Evolutionary conservation across 2,888 invertebrate species (phyloP).

Genomic region (Microplitis manilae): DNA sequence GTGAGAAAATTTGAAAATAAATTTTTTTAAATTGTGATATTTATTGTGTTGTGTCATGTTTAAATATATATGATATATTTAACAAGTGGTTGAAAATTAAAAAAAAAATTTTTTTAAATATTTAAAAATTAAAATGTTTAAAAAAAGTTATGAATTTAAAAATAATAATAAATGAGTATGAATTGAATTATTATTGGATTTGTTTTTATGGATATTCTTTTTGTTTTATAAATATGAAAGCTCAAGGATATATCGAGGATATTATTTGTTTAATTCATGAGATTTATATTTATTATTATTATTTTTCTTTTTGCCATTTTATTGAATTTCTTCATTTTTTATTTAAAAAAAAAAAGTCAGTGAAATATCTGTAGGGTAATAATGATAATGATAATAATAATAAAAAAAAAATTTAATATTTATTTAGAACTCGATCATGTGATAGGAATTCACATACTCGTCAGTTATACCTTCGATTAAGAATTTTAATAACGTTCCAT

Average conservation of each 20-base stretch:
- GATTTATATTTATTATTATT: background rate
- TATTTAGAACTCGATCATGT: background rate
- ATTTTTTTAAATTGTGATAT: too few relatives aligned
- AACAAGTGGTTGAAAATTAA: too few relatives aligned
- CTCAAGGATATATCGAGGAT: slow-evolving; percentile 15
- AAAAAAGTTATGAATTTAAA: too few relatives aligned
- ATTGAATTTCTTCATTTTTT: background rate
- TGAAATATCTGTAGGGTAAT: background rate
- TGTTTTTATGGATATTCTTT: background rate
- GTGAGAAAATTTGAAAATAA: too few relatives aligned
- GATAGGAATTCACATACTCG: slow-evolving; percentile 25
- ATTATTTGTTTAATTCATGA: background rate
- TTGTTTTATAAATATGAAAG: background rate
- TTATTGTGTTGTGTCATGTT: too few relatives aligned
- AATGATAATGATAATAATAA: too few relatives aligned
- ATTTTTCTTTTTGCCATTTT: background rate
- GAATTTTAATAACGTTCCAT: slow-evolving; percentile 37
- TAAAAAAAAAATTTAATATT: background rate
- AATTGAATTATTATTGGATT: too few relatives aligned
- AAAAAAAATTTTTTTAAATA: too few relatives aligned
- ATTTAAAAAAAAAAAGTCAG: background rate
- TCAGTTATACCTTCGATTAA: slow-evolving; percentile 28
- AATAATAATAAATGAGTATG: too few relatives aligned
- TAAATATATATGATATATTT: too few relatives aligned
- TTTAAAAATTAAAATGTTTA: too few relatives aligned